phyloP scores from a whole-genome alignment of 2,888 invertebrate genomes.

The Archips crataeganus region DNA sequence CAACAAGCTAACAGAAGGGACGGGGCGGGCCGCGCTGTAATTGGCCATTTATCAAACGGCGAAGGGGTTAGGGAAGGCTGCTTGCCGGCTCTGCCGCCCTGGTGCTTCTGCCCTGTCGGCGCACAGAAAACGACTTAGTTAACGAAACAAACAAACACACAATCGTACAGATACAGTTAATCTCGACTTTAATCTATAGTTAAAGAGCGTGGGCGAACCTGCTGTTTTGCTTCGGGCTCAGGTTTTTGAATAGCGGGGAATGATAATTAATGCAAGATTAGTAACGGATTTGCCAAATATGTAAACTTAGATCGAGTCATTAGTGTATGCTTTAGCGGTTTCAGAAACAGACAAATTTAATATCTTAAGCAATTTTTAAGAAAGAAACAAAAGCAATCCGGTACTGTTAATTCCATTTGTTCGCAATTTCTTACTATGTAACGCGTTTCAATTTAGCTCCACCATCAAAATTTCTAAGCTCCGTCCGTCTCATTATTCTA shows the following conservation, averaged over 20 bases:
- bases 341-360: background rate
- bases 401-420: background rate
- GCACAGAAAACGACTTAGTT: constrained; percentile 54
- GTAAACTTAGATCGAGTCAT: background rate
- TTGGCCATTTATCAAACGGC: constrained; percentile 87
- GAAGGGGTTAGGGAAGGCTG: constrained; percentile 84
- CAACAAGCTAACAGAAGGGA: constrained; percentile 86
- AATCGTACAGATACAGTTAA: constrained; percentile 40
- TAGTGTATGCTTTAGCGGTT: background rate
- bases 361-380: background rate
- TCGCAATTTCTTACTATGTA: no score
- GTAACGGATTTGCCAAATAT: constrained; percentile 1
- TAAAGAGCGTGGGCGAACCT: constrained; percentile 25
- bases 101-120: constrained; percentile 58
- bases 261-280: background rate
- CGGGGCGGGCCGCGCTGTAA: constrained; percentile 80
- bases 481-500: constrained; percentile 16
- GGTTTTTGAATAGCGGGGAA: constrained; percentile 15
- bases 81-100: constrained; percentile 71
- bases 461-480: background rate
- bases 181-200: constrained; percentile 39
- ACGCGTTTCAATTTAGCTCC: background rate
- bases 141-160: constrained; percentile 53
- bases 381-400: background rate
- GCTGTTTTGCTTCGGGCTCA: constrained; percentile 11